phyloP scores from a whole-genome alignment of 92 coral and sea anemone genomes.

The Siderastrea radians region DNA sequence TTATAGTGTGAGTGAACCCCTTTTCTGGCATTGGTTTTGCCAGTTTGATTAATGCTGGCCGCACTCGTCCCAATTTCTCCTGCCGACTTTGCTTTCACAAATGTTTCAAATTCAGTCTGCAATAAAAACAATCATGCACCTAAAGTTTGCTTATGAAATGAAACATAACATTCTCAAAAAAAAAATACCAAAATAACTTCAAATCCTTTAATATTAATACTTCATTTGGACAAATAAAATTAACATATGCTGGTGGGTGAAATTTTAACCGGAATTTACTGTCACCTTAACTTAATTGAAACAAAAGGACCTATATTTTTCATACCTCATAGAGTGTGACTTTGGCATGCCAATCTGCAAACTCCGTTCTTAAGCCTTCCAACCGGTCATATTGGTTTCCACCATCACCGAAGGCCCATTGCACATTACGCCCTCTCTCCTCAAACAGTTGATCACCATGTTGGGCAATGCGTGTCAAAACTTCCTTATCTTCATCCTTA shows the following conservation, averaged over 20 bases:
- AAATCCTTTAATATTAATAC: not conserved
- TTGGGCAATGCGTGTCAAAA: not conserved
- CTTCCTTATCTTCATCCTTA: not conserved
- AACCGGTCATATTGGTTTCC: conserved; percentile 21
- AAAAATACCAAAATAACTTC: not conserved
- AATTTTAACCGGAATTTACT: not conserved
- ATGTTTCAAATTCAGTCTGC: not conserved
- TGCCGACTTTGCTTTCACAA: not conserved
- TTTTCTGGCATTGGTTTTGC: conserved; percentile 22
- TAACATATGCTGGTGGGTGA: not conserved
- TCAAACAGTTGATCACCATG: conserved; percentile 49
- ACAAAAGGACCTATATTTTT: not conserved
- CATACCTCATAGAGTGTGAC: conserved; percentile 25
- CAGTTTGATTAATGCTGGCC: conserved; percentile 30
- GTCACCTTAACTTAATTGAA: too few species aligned
- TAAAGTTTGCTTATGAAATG: too few species aligned
- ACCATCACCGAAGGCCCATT: conserved; percentile 37
- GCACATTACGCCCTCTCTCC: conserved; percentile 38
- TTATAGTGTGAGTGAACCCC: conserved; percentile 18
- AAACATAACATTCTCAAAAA: too few species aligned
- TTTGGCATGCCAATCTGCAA: conserved; percentile 52
- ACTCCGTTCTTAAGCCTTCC: conserved; percentile 28
- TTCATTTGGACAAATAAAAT: not conserved
- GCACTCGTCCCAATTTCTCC: conserved; percentile 10
- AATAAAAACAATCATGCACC: not conserved